Base-by-base conservation (phyloP, 2,113 vertebrate genomes). In the Mustela nigripes region DNA sequence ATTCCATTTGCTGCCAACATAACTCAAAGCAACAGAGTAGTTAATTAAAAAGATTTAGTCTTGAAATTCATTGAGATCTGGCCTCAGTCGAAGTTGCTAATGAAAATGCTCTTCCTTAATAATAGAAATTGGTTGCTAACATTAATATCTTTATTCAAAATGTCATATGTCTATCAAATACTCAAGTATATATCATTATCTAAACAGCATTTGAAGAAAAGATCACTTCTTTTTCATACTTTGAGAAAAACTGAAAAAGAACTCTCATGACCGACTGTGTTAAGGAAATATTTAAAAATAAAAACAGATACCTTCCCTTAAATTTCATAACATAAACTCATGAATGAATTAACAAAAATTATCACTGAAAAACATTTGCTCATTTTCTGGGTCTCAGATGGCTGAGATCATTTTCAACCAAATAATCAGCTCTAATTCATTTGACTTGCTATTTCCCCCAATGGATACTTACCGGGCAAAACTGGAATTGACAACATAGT, bases 21-120 rank as follows among this genome's bases (percentile, higher is more conserved):
- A 94, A 91, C 88, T 96, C 91, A 78, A 48, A 95, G 83, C 26
- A 42, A 90, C 50, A 94, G 71, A 89, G 26, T 33, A 87, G 11
- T 93, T 88, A 76, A 92, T 90, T 62, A 45, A 80, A 92, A 87
- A 80, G 50, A 16, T 36, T 97, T 78, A 85, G n/a, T 95, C 39
- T 93, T 73, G n/a, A 95, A 97, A 78, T 85, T 76, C 39, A 84
- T 82, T 81, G 31, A 73, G 39, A 89, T 78, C 31, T 82, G 31
- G 15, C 56, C 91, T 95, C 65, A 62, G 65, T 79, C 79, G 63
- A 91, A 89, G 56, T 7, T 74, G 26, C 48, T 93, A 94, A 83
- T 60, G 80, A 82, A 95, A 92, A 94, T 93, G 28, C 19, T 88
- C 12, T 71, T 65, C 5, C 36, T 22, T 45, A 88, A 14, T 22